These are phyloP conservation scores for Arctocebus calabarensis DNA, from an alignment of 2,797 vertebrate species.

Conservation along the genomic window DNA sequence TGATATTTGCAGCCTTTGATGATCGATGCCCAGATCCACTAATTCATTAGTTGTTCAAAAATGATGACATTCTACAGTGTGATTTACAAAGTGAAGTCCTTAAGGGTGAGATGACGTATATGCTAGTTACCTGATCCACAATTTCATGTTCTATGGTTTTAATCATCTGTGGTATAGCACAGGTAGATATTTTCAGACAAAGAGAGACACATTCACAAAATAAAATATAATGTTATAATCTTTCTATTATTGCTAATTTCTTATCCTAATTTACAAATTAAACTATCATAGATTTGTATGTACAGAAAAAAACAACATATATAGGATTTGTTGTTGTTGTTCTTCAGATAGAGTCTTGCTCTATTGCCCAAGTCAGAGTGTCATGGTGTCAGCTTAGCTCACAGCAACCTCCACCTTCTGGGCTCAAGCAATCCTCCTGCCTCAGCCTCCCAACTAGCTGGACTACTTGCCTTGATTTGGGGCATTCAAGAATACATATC, in stretches of 20 bases:
- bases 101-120: not conserved
- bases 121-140: not conserved
- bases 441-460: no score
- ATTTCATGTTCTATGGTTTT: not conserved
- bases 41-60: conserved; percentile 3
- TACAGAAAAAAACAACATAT: not conserved
- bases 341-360: no score
- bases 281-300: not conserved
- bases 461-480: not conserved
- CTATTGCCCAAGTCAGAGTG: no score
- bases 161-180: not conserved
- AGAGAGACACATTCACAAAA: not conserved
- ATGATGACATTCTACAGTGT: not conserved
- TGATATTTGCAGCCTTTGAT: not conserved
- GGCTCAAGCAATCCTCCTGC: no score
- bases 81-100: conserved; percentile 16
- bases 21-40: not conserved
- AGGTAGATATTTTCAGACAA: not conserved
- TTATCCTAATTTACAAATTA: not conserved
- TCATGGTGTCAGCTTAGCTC: no score
- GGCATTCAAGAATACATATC: not conserved
- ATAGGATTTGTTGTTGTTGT: not conserved
- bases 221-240: not conserved
- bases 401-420: no score
- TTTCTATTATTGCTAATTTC: not conserved